Conservation (phyloP, 2,113 vertebrate genomes). For the Saguinus midas region DNA sequence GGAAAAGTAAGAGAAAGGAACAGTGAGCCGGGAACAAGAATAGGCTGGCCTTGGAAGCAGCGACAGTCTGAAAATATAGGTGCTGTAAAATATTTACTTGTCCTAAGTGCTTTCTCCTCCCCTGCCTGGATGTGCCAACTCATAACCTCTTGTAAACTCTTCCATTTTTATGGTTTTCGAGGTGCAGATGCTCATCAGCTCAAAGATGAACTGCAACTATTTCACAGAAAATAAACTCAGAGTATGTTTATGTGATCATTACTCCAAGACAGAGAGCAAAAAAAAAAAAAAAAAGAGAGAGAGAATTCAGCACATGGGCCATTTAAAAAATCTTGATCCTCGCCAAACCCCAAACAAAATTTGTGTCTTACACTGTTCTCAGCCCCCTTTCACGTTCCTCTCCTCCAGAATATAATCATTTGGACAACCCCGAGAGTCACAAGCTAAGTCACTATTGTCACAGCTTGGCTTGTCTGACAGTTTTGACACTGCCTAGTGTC, state of each 20-base stretch:
- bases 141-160: conserved; percentile 2
- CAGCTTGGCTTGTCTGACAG: neutral
- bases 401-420: neutral
- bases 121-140: neutral
- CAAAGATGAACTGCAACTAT: conserved; percentile 49
- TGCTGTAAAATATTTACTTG: conserved; percentile 35
- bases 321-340: conserved; percentile 35
- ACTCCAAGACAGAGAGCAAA: neutral
- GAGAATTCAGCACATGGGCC: neutral
- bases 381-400: neutral
- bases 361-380: neutral
- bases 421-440: neutral
- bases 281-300: neutral
- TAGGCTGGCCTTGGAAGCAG: neutral
- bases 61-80: neutral
- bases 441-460: neutral
- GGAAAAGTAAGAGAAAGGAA: neutral
- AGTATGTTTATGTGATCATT: conserved; percentile 36
- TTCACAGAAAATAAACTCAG: conserved; percentile 58
- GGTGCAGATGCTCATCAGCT: neutral
- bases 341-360: neutral
- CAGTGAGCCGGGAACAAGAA: neutral
- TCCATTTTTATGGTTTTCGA: conserved; percentile 39
- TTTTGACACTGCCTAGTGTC: neutral
- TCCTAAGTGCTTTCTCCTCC: conserved; percentile 7